These are phyloP conservation scores for Zenarchopterus dispar DNA, from an alignment of 2,797 vertebrate species.

Conservation along the genomic window DNA sequence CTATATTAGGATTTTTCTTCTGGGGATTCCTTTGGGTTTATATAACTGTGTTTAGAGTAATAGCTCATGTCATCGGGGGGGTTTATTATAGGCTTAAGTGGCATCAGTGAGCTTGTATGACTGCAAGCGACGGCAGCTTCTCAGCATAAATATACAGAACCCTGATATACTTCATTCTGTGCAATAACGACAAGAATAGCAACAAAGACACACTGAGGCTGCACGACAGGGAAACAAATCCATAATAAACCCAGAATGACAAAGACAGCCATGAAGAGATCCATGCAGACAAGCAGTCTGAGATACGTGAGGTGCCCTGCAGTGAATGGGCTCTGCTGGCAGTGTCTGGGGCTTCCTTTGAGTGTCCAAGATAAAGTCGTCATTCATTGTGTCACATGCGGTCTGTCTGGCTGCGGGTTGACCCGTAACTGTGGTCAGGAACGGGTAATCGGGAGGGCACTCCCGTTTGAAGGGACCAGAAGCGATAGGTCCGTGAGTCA, in stretches of 20 bases:
- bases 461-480: slow-evolving; percentile 14
- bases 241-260: slow-evolving; percentile 23
- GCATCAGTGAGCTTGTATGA: slow-evolving; percentile 31
- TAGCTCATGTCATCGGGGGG: slow-evolving; percentile 36
- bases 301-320: slow-evolving; percentile 32
- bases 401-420: slow-evolving; percentile 5
- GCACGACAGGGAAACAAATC: slow-evolving; percentile 27
- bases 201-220: slow-evolving; percentile 30
- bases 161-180: slow-evolving; percentile 9
- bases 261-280: slow-evolving; percentile 24
- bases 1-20: slow-evolving; percentile 46
- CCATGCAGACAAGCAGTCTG: slow-evolving; percentile 35
- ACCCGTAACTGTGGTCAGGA: slow-evolving; percentile 37
- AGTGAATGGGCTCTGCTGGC: slow-evolving; percentile 35
- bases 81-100: slow-evolving; percentile 47
- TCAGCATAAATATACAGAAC: slow-evolving; percentile 11
- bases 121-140: slow-evolving; percentile 14
- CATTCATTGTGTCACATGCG: slow-evolving; percentile 51
- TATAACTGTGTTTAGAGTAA: slow-evolving; percentile 37
- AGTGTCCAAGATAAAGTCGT: slow-evolving; percentile 51
- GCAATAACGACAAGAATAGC: slow-evolving; percentile 56
- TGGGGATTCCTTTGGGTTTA: slow-evolving; percentile 60
- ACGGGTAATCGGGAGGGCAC: slow-evolving; percentile 1
- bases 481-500: background rate
- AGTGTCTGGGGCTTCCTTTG: slow-evolving; percentile 45